Base-by-base conservation (phyloP, 1,140 invertebrate species). In the Maconellicoccus hirsutus region DNA sequence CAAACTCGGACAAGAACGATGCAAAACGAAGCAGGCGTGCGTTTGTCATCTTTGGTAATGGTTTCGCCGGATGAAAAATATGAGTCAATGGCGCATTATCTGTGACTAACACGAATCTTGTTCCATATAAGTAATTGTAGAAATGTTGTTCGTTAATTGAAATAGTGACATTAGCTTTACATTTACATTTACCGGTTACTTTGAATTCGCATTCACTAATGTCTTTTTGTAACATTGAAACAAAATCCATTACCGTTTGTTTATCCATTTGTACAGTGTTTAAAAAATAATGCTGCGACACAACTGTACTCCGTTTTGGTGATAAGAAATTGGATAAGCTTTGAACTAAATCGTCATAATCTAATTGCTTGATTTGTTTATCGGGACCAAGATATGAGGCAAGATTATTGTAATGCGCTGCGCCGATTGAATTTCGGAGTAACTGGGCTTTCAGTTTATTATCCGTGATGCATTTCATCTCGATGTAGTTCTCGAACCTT, bases 71-170 rank as follows among this genome's bases (percentile, higher is more conserved):
- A 26, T 38, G 74, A 74, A 84, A 83, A 71, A 84, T 79, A 14
- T 74, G 52, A 0, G 79, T 70, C n/a, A 85, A 73, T 29, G 74
- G 73, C 25, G 69, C 21, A 27, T 73, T 71, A 70, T 72, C 71
- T 1, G 69, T 72, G n/a, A 73, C 33, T 12, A 74, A 21, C 12
- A 25, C 66, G 63, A 75, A 70, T 14, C 73, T 16, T 16, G 38
- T 22, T 2, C 71, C 73, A 70, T 27, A 73, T 7, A 75, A 8
- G 52, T 73, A 74, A 78, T 74, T 69, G 79, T 77, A 77, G 78
- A 83, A 76, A 80, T 74, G 78, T 76, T 75, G 61, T 78, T 71
- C 21, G 73, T 21, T 78, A 73, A 75, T 80, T 19, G 82, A 14
- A 16, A 52, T 52, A 6, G 71, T 72, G 26, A 73, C 74, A 19